Conservation (phyloP, 1,140 invertebrate genomes). For the Neodiprion lecontei region DNA sequence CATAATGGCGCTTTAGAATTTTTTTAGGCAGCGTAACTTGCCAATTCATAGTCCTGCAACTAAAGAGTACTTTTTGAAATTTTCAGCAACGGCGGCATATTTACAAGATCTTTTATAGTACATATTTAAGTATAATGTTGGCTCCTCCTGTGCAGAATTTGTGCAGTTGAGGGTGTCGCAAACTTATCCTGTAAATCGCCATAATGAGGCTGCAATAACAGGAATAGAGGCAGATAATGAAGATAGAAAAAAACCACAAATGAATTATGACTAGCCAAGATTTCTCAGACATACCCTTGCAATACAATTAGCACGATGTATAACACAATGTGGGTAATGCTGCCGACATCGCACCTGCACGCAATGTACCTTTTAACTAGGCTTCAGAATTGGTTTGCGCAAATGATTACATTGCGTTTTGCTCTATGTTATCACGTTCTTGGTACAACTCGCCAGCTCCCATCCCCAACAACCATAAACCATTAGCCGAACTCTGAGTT, state of each 20-base stretch:
- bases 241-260: neutral
- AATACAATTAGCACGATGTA: neutral
- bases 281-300: neutral
- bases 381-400: neutral
- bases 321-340: neutral
- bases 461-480: neutral
- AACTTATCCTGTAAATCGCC: too few relatives aligned
- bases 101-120: too few relatives aligned
- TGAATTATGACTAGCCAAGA: neutral
- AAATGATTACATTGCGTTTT: constrained; percentile 3
- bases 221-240: too few relatives aligned
- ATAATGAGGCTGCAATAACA: too few relatives aligned
- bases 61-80: too few relatives aligned
- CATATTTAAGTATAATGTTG: too few relatives aligned
- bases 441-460: neutral
- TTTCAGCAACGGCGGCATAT: too few relatives aligned
- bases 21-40: too few relatives aligned
- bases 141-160: too few relatives aligned
- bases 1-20: too few relatives aligned
- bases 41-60: too few relatives aligned
- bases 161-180: too few relatives aligned
- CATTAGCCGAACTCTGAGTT: neutral
- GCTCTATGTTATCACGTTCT: neutral
- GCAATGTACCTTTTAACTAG: neutral
- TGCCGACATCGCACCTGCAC: neutral